Evolutionary conservation across 2,888 invertebrate genomes (phyloP).

Genomic region (Erebia aethiops): DNA sequence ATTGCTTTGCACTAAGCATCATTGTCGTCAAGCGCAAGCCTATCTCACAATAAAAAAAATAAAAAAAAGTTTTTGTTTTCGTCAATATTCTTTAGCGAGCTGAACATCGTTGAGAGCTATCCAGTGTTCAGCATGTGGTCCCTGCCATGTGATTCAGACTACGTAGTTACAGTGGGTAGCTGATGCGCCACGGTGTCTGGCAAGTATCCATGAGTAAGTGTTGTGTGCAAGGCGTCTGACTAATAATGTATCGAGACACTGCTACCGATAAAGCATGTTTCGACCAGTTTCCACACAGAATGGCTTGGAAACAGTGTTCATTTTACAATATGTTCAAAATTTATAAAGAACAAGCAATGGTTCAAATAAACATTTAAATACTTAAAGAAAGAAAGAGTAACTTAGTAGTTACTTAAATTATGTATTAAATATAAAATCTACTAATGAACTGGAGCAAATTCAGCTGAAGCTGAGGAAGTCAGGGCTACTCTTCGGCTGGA

Average conservation of each 20-base stretch:
- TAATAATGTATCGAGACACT: conserved; percentile 54
- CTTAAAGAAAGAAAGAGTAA: too few relatives aligned
- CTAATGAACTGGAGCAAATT: too few relatives aligned
- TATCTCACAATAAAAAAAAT: too few relatives aligned
- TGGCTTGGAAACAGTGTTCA: conserved; percentile 19
- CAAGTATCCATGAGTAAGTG: conserved; percentile 67
- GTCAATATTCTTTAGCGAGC: neutral
- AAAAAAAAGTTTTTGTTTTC: neutral
- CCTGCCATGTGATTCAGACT: conserved; percentile 28
- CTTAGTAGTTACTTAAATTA: too few relatives aligned
- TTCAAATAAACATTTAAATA: neutral
- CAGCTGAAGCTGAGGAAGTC: too few relatives aligned
- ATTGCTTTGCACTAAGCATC: too few relatives aligned
- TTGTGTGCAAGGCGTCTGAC: conserved; percentile 58
- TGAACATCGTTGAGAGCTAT: conserved; percentile 13
- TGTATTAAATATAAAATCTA: too few relatives aligned
- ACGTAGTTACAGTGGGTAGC: conserved; percentile 14
- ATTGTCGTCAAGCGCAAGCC: too few relatives aligned
- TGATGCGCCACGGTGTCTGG: conserved; percentile 52
- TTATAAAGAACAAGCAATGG: neutral
- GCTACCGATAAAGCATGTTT: conserved; percentile 26
- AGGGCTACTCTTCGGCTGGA: too few relatives aligned
- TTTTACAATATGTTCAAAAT: neutral
- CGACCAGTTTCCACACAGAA: conserved; percentile 1
- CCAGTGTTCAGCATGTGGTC: conserved; percentile 29